phyloP scores from a whole-genome alignment of 2,888 invertebrate genomes.

The Cantharis rufa region DNA sequence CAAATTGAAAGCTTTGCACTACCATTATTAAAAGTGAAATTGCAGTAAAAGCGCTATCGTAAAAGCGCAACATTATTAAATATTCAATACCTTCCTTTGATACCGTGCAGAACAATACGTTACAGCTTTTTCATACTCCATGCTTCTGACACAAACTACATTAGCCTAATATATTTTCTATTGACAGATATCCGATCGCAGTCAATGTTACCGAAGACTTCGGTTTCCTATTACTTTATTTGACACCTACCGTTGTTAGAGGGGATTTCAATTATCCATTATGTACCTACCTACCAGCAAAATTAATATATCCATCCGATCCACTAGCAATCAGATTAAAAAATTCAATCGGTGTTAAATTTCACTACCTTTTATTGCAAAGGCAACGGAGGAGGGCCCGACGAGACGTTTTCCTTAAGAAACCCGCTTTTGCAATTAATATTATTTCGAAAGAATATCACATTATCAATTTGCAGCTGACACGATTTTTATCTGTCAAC shows the following conservation, averaged over 20 bases:
- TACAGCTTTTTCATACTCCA: conserved; percentile 2
- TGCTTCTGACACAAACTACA: conserved; percentile 12
- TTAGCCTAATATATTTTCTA: conserved; percentile 19
- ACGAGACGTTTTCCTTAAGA: background rate
- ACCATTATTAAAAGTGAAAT: background rate
- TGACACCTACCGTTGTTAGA: conserved; percentile 17
- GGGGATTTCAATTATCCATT: conserved; percentile 23
- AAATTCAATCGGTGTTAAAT: background rate
- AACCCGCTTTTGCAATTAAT: background rate
- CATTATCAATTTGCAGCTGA: background rate
- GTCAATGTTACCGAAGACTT: conserved; percentile 6
- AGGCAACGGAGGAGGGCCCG: background rate
- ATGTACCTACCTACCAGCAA: conserved; percentile 12
- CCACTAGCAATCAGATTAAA: background rate
- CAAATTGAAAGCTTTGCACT: background rate
- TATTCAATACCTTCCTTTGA: conserved; percentile 8
- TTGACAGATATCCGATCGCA: conserved; percentile 26
- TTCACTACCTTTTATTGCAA: background rate
- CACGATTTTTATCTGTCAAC: background rate
- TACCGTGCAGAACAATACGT: conserved; percentile 2
- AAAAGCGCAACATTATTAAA: conserved; percentile 5
- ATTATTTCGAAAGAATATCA: background rate
- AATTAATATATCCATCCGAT: conserved; percentile 11
- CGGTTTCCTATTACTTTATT: conserved; percentile 20
- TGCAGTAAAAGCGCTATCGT: background rate